These are phyloP conservation scores for Campoplex capitator DNA, from an alignment of 2,888 invertebrate species.

Conservation along the genomic window DNA sequence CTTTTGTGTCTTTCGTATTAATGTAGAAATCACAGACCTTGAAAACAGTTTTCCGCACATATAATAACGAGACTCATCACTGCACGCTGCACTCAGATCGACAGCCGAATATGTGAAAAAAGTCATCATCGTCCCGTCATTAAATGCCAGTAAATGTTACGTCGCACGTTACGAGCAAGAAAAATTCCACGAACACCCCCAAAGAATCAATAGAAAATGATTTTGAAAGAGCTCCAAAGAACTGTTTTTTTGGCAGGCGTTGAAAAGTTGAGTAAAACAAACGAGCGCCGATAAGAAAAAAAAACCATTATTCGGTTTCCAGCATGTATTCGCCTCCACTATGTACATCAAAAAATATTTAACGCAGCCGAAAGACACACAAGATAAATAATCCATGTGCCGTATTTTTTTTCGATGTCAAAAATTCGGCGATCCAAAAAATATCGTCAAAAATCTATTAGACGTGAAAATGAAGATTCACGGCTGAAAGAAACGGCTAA, in stretches of 20 bases:
- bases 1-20: slow-evolving; percentile 60
- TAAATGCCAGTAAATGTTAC: slow-evolving; percentile 19
- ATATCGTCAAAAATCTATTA: neutral
- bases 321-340: slow-evolving; percentile 53
- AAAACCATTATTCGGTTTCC: slow-evolving; percentile 44
- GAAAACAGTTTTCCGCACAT: neutral
- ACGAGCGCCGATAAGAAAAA: slow-evolving; percentile 20
- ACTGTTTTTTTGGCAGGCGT: neutral
- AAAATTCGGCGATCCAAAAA: slow-evolving; percentile 2
- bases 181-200: slow-evolving; percentile 34
- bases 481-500: neutral
- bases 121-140: slow-evolving; percentile 22
- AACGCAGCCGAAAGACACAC: slow-evolving; percentile 7
- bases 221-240: neutral
- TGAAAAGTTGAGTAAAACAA: slow-evolving; percentile 9
- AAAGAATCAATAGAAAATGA: slow-evolving; percentile 47
- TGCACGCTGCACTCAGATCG: slow-evolving; percentile 47
- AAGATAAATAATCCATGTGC: slow-evolving; percentile 31
- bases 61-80: slow-evolving; percentile 21
- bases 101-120: slow-evolving; percentile 34
- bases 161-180: slow-evolving; percentile 21
- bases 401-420: neutral
- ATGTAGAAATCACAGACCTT: neutral
- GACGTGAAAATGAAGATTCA: neutral
- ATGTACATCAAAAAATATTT: neutral